These are phyloP conservation scores for Tachysurus fulvidraco DNA, from an alignment of 2,113 vertebrate species.

Conservation along the genomic window DNA sequence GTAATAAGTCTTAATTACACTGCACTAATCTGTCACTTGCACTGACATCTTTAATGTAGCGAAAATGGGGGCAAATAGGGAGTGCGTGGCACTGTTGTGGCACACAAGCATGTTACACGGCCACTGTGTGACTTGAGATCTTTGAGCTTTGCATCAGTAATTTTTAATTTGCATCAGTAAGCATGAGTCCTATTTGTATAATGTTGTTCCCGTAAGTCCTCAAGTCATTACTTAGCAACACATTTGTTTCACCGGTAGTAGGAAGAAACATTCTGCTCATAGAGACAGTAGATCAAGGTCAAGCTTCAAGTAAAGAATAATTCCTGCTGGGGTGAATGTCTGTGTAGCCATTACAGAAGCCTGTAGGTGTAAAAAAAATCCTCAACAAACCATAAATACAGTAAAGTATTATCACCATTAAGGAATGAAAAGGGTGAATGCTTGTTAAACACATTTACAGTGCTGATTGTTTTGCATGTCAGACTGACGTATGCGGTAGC, in stretches of 20 bases:
- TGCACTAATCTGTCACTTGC: neutral
- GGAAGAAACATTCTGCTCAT: constrained; percentile 31
- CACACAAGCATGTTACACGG: constrained; percentile 3
- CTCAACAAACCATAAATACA: neutral
- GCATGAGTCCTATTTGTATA: constrained; percentile 35
- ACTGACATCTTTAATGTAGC: neutral
- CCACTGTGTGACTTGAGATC: neutral
- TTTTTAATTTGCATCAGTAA: constrained; percentile 16
- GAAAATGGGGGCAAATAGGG: neutral
- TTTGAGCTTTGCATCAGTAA: neutral
- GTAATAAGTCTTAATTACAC: neutral
- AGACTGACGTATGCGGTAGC: neutral
- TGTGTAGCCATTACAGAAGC: too few relatives aligned
- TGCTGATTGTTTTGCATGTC: neutral
- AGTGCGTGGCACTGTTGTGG: neutral
- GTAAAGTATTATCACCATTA: neutral
- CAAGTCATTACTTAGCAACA: constrained; percentile 18
- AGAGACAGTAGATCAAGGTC: constrained; percentile 43
- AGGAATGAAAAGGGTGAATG: neutral
- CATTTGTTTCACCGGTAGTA: constrained; percentile 16
- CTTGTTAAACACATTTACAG: neutral
- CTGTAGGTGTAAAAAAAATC: neutral
- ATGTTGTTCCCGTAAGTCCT: neutral
- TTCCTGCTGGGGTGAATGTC: neutral
- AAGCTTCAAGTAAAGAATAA: constrained; percentile 30